These are phyloP conservation scores for Porphyrio hochstetteri DNA, from an alignment of 2,113 vertebrate species.

Conservation along the genomic window DNA sequence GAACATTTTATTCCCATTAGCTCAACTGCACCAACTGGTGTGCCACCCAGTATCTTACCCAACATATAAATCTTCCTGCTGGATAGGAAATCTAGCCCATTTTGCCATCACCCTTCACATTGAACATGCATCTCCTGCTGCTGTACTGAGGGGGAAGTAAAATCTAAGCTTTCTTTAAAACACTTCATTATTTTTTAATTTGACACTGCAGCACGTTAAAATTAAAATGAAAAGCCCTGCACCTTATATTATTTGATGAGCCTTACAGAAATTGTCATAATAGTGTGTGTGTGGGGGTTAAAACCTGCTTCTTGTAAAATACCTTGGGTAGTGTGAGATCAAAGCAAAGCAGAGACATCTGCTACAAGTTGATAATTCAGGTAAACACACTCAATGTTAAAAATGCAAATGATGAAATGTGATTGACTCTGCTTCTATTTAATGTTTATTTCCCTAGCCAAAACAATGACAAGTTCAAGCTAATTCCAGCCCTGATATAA, in stretches of 20 bases:
- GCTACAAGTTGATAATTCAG: conserved; percentile 17
- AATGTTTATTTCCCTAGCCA: conserved; percentile 43
- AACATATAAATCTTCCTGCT: not conserved
- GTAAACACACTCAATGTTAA: conserved; percentile 19
- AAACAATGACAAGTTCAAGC: conserved; percentile 12
- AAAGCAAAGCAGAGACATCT: conserved; percentile 18
- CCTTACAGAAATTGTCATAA: conserved; percentile 21
- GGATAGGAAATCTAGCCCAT: conserved; percentile 2
- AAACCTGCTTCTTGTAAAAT: not conserved
- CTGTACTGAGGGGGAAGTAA: not conserved
- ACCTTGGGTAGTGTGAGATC: not conserved
- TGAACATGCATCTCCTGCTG: not conserved
- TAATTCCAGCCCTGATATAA: conserved; percentile 42
- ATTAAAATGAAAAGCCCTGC: conserved; percentile 23
- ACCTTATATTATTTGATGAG: conserved; percentile 8
- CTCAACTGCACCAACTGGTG: not conserved
- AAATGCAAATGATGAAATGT: conserved; percentile 39
- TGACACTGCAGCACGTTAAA: not conserved
- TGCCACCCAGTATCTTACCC: not conserved
- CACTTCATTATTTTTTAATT: conserved; percentile 50
- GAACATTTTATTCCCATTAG: not conserved
- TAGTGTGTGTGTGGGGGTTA: not conserved
- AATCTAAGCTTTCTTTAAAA: conserved; percentile 26
- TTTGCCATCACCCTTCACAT: not conserved
- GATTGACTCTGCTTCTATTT: conserved; percentile 32